Conservation (phyloP, 2,888 invertebrate genomes). For the Ectemnius cavifrons region DNA sequence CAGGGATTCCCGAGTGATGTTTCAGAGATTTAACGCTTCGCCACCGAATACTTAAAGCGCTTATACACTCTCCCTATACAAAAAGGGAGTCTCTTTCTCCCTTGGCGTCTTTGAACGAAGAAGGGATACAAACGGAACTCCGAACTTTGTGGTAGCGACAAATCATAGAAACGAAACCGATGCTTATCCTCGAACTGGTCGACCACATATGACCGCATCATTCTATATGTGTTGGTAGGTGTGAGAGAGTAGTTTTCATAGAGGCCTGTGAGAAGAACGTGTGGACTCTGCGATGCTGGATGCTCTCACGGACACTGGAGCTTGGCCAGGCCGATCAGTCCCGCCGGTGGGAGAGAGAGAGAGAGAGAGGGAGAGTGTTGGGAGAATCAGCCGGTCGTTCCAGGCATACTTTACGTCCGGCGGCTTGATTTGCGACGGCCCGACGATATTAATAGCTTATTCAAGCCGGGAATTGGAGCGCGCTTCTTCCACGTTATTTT, state of each 20-base stretch:
- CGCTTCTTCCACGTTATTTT: constrained; percentile 39
- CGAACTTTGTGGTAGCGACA: constrained; percentile 51
- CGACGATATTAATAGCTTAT: constrained; percentile 67
- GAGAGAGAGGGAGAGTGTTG: constrained; percentile 32
- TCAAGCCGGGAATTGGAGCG: constrained; percentile 68
- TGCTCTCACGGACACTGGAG: not conserved
- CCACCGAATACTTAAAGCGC: not conserved
- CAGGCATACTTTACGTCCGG: constrained; percentile 67
- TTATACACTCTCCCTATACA: too few relatives aligned
- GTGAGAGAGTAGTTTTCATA: too few relatives aligned
- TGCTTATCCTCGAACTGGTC: constrained; percentile 42
- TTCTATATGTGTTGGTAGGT: too few relatives aligned
- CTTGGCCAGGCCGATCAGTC: not conserved
- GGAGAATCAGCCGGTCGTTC: constrained; percentile 56
- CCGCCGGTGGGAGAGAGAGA: not conserved
- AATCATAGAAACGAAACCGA: constrained; percentile 40
- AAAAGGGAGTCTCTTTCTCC: too few relatives aligned
- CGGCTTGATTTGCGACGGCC: constrained; percentile 65
- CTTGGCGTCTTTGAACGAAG: not conserved
- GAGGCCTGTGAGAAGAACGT: too few relatives aligned
- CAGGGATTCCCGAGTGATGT: too few relatives aligned
- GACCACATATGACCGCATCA: constrained; percentile 15
- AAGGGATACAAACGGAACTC: constrained; percentile 36
- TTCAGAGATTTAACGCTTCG: too few relatives aligned
- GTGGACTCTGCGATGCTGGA: not conserved